Evolutionary conservation across 2,113 vertebrate species (phyloP).

Genomic region (Mesocricetus auratus): DNA sequence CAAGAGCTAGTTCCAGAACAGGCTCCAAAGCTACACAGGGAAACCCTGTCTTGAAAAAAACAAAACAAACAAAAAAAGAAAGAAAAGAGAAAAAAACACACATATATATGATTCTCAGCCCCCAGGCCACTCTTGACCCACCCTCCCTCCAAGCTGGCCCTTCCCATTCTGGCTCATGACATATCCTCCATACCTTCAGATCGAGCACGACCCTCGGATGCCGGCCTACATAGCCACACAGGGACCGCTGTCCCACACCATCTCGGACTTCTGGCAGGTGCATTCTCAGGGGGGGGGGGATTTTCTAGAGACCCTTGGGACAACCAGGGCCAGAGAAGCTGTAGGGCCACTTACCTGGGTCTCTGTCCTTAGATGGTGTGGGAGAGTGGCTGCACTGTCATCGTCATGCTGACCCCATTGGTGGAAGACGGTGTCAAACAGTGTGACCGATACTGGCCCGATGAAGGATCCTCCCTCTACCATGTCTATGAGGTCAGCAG

Average conservation of each 20-base stretch:
- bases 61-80: too few relatives aligned
- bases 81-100: too few relatives aligned
- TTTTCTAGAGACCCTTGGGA: background rate
- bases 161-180: background rate
- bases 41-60: too few relatives aligned
- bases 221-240: conserved; percentile 98
- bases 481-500: conserved; percentile 96
- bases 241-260: conserved; percentile 95
- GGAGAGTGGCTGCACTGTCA: conserved; percentile 98
- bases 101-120: background rate
- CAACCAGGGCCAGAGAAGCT: background rate
- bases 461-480: conserved; percentile 97
- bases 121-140: background rate
- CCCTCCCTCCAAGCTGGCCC: background rate
- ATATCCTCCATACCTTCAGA: conserved; percentile 84
- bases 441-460: conserved; percentile 98
- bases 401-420: conserved; percentile 97
- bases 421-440: conserved; percentile 97
- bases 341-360: background rate
- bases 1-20: too few relatives aligned
- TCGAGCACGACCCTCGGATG: conserved; percentile 97
- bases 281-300: conserved; percentile 11
- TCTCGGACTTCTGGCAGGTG: conserved; percentile 99
- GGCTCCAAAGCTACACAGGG: too few relatives aligned
- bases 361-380: conserved; percentile 94